Evolutionary conservation across 2,888 invertebrate species (phyloP).

Genomic region (Cephus nigrinus): DNA sequence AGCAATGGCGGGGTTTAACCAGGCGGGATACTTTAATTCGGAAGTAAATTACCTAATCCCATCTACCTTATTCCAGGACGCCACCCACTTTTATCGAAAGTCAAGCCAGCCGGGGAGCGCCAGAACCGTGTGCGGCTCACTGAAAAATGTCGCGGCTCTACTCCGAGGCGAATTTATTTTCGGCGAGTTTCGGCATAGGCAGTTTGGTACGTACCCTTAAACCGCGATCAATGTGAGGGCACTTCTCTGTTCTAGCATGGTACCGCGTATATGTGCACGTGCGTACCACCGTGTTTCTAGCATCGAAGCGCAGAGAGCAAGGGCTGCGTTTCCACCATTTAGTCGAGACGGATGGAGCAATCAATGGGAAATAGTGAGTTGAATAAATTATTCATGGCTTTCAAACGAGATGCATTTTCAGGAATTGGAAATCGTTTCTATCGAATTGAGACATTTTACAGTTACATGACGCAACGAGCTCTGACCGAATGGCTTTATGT

Average conservation of each 20-base stretch:
- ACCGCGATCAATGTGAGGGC: not conserved
- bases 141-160: constrained; percentile 2
- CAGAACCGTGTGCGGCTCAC: not conserved
- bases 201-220: not conserved
- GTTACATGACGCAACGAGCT: not conserved
- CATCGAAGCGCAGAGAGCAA: not conserved
- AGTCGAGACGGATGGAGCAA: constrained; percentile 37
- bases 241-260: not conserved
- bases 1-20: constrained; percentile 17
- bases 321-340: constrained; percentile 18
- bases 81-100: constrained; percentile 7
- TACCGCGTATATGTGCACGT: not conserved
- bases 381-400: constrained; percentile 43
- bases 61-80: constrained; percentile 16
- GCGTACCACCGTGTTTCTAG: not conserved
- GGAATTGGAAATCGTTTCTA: constrained; percentile 38
- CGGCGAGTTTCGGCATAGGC: not conserved
- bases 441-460: constrained; percentile 33
- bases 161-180: not conserved
- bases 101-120: not conserved
- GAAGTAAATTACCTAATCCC: constrained; percentile 30
- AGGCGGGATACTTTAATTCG: constrained; percentile 28
- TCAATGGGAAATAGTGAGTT: constrained; percentile 39
- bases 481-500: not conserved
- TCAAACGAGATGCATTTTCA: constrained; percentile 34